Percentiles rank a stretch among this genome's conserved stretches.
phyloP scores from a whole-genome alignment of 2,797 vertebrate genomes.

The Myotis planiceps region DNA sequence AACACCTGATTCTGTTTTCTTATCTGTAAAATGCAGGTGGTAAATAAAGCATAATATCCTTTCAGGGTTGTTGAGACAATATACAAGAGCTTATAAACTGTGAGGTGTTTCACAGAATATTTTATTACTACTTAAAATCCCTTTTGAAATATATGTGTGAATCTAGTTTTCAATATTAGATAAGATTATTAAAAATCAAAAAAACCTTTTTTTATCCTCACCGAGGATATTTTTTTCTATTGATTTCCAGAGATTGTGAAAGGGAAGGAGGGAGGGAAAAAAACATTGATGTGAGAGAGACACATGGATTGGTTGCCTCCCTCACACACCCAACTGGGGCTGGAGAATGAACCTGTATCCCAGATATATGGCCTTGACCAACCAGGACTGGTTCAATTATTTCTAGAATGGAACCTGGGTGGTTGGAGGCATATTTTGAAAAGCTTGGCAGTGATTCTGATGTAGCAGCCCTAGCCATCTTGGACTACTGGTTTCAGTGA shows the following conservation, averaged over 20 bases:
- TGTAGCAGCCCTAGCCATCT: background rate
- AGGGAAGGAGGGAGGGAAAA: no score
- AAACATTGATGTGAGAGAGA: no score
- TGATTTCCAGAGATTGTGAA: no score
- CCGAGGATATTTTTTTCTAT: no score
- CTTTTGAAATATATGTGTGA: background rate
- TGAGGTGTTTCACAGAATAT: background rate
- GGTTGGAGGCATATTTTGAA: background rate
- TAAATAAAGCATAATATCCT: background rate
- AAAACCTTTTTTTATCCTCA: no score
- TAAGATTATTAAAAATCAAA: slow-evolving; percentile 21
- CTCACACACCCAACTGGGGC: no score
- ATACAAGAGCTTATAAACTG: background rate
- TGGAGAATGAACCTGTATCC: no score
- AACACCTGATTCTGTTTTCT: slow-evolving; percentile 16
- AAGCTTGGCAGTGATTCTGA: background rate
- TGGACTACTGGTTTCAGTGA: background rate
- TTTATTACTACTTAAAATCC: slow-evolving; percentile 40
- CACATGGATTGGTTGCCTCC: no score
- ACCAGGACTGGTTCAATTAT: background rate
- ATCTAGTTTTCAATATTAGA: background rate
- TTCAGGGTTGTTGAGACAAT: background rate
- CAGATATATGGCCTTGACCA: no score
- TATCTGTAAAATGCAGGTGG: background rate
- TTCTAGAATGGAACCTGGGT: background rate